Base-by-base conservation (phyloP, 2,113 vertebrate genomes). In the Psophia crepitans region DNA sequence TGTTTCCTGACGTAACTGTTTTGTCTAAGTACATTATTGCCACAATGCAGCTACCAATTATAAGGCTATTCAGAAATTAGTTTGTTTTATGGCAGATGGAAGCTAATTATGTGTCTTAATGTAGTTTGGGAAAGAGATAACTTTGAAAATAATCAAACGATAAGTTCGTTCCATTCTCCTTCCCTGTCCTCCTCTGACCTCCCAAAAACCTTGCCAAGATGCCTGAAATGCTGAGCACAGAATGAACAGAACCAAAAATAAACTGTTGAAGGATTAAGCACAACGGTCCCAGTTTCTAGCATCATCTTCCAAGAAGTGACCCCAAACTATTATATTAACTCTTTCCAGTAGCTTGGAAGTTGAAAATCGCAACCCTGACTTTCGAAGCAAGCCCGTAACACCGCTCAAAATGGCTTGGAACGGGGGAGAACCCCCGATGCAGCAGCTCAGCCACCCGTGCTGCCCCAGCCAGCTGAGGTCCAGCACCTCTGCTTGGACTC, bases 71-170 rank as follows among this genome's bases (percentile, higher is more conserved):
- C 77, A 89, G 69, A 75, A 91, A 95, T 88, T 21, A 54, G 79
- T 91, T 91, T 90, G 84, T 20, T 93, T 96, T 87, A 75, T 12
- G 87, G 76, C 78, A 92, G 43, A 51, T 66, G 75, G 75, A 94
- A 96, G 90, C 91, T 68, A 66, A 90, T 93, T 96, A 53, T 14
- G 33, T 71, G n/a, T 74, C 84, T 95, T 76, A 91, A 91, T 44
- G 74, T 23, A 81, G 71, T 75, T 78, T 65, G 48, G 77, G 60
- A 69, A 90, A 69, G 64, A 85, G 60, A 77, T 91, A 78, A 73
- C 49, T 76, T 41, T 19, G 69, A 60, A 78, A 71, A 57, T 46
- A 32, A 61, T 15, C 46, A 79, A 92, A 89, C 57, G 81, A 37
- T 89, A 84, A 63, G 33, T 92, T 90, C 84, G 73, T 93, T 91